These are phyloP conservation scores for Pipa parva DNA, from an alignment of 2,113 vertebrate species.

Conservation along the genomic window DNA sequence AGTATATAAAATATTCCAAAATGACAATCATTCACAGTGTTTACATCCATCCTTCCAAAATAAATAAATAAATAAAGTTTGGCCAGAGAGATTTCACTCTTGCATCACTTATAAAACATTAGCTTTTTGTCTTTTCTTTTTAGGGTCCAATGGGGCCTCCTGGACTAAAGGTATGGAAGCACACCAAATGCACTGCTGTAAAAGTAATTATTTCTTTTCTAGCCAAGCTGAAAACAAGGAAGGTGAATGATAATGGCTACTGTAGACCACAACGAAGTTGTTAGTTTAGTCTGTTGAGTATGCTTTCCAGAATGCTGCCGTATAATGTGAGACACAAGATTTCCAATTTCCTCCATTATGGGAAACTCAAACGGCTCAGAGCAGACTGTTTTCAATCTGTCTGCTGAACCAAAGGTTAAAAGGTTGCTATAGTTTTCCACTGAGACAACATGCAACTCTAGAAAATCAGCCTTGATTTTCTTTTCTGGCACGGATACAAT, in stretches of 20 bases:
- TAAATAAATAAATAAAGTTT: too few relatives aligned
- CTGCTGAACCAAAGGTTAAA: conserved; percentile 51
- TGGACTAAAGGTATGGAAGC: conserved; percentile 82
- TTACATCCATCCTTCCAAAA: too few relatives aligned
- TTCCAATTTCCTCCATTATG: conserved; percentile 50
- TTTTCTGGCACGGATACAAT: conserved; percentile 45
- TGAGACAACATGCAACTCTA: conserved; percentile 32
- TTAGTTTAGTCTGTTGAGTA: conserved; percentile 45
- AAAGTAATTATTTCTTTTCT: conserved; percentile 47
- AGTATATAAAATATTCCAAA: too few relatives aligned
- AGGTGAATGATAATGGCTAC: conserved; percentile 52
- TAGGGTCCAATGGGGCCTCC: conserved; percentile 88
- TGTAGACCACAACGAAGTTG: conserved; percentile 35
- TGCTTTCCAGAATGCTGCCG: conserved; percentile 47
- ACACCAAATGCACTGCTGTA: conserved; percentile 45
- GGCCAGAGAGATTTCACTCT: too few relatives aligned
- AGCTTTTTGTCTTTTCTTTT: conserved; percentile 59
- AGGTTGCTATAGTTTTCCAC: conserved; percentile 54
- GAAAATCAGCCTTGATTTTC: conserved; percentile 47
- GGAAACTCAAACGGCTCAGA: conserved; percentile 43
- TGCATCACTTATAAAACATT: too few relatives aligned
- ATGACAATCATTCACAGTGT: too few relatives aligned
- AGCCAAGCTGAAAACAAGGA: conserved; percentile 43
- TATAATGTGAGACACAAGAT: conserved; percentile 41
- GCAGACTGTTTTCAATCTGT: conserved; percentile 52